These are phyloP conservation scores for Cygnus buccinator DNA, from an alignment of 2,113 vertebrate species.

Conservation along the genomic window DNA sequence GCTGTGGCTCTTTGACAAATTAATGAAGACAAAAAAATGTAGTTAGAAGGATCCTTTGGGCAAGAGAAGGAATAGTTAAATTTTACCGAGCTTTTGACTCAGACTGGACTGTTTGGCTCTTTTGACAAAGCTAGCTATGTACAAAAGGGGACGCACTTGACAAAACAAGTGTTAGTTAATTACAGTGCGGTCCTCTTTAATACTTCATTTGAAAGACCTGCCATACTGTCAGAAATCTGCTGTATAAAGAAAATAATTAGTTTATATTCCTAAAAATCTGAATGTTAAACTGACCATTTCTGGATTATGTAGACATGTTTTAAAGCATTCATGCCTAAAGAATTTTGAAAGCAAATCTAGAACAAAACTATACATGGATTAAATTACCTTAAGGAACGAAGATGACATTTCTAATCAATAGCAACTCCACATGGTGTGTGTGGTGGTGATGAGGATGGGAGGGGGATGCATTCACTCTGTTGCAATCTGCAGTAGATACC, in stretches of 20 bases:
- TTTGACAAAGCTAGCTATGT: background rate
- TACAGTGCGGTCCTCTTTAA: background rate
- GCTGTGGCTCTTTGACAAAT: background rate
- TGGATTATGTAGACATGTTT: background rate
- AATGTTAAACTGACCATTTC: background rate
- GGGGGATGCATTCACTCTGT: background rate
- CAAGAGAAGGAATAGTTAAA: accelerated
- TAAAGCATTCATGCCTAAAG: background rate
- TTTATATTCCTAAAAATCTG: background rate
- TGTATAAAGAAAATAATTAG: background rate
- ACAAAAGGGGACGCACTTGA: background rate
- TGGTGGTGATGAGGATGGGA: background rate
- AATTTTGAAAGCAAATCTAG: background rate
- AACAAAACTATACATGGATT: background rate
- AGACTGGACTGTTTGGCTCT: accelerated
- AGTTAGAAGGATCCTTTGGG: background rate
- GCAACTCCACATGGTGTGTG: background rate
- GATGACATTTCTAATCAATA: background rate
- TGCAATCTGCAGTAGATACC: background rate
- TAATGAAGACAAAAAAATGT: background rate
- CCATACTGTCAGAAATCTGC: background rate
- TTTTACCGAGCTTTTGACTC: background rate
- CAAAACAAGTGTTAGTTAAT: background rate
- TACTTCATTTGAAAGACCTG: background rate
- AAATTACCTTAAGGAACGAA: background rate